A percentile compares a stretch with the other conserved stretches of the same genome.
Evolutionary conservation across 2,888 invertebrate genomes (phyloP).

Genomic region (Pyralis farinalis): DNA sequence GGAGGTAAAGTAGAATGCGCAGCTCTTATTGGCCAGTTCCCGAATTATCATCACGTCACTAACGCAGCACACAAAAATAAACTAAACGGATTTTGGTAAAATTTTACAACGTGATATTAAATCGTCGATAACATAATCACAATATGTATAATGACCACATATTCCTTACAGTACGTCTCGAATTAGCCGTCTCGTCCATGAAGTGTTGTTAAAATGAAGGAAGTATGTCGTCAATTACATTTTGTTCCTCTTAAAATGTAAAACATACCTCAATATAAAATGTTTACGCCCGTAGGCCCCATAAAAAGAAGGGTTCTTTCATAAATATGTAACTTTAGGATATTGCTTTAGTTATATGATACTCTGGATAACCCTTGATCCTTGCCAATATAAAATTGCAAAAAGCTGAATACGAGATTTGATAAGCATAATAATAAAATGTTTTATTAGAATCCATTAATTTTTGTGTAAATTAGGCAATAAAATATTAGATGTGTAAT

Average conservation of each 20-base stretch:
- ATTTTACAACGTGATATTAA: too few species aligned
- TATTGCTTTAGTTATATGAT: slow-evolving; percentile 47
- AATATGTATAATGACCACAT: too few species aligned
- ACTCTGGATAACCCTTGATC: slow-evolving; percentile 32
- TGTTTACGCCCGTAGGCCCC: slow-evolving; percentile 31
- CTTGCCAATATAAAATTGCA: slow-evolving; percentile 36
- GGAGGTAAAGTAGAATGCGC: too few species aligned
- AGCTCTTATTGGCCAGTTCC: too few species aligned
- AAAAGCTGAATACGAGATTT: slow-evolving; percentile 16
- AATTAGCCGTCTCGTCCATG: too few species aligned
- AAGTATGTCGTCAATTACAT: slow-evolving; percentile 2
- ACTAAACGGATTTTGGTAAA: too few species aligned
- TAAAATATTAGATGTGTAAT: too few species aligned
- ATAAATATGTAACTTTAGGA: slow-evolving; percentile 58
- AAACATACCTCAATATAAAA: slow-evolving; percentile 25
- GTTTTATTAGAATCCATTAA: slow-evolving; percentile 12
- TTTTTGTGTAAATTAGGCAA: neutral
- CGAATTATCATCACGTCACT: too few species aligned
- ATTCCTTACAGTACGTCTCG: too few species aligned
- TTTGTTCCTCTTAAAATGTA: slow-evolving; percentile 8
- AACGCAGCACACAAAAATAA: too few species aligned
- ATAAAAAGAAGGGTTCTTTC: slow-evolving; percentile 47
- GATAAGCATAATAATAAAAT: slow-evolving; percentile 18
- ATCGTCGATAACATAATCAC: too few species aligned
- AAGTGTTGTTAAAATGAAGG: too few species aligned